These are phyloP conservation scores for Dreissena rostriformis DNA, from an alignment of 1,140 invertebrate species.

Conservation along the genomic window DNA sequence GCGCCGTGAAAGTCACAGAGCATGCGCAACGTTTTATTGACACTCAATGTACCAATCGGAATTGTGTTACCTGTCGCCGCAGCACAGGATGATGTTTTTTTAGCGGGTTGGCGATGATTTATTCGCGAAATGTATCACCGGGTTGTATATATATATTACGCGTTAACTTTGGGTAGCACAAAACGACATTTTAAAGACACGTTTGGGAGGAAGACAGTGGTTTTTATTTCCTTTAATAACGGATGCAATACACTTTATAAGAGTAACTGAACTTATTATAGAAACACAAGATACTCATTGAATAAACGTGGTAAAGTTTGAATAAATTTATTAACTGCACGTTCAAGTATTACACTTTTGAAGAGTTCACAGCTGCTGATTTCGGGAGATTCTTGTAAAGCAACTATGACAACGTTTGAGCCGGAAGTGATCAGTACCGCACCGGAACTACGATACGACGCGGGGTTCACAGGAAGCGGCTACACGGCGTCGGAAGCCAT, in stretches of 20 bases:
- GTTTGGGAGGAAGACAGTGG: not conserved
- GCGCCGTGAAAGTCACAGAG: slow-evolving; percentile 53
- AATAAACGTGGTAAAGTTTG: not conserved
- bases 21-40: slow-evolving; percentile 57
- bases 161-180: slow-evolving; percentile 11
- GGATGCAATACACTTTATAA: not conserved
- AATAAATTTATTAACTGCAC: not conserved
- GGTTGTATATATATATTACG: slow-evolving; percentile 27
- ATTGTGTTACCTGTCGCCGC: slow-evolving; percentile 39
- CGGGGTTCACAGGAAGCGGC: slow-evolving; percentile 25
- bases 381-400: not conserved
- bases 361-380: not conserved
- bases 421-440: slow-evolving; percentile 17
- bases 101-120: slow-evolving; percentile 6
- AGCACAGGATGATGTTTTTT: slow-evolving; percentile 5
- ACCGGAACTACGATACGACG: slow-evolving; percentile 42
- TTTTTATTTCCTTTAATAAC: not conserved
- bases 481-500: slow-evolving; percentile 9
- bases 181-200: slow-evolving; percentile 2
- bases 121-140: not conserved
- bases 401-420: slow-evolving; percentile 22
- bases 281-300: not conserved
- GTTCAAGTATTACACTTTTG: no score
- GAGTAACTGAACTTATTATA: not conserved
- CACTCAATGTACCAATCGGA: slow-evolving; percentile 30